Evolutionary conservation across 2,888 invertebrate species (phyloP).

Genomic region (Hydroisotoma schaefferi): DNA sequence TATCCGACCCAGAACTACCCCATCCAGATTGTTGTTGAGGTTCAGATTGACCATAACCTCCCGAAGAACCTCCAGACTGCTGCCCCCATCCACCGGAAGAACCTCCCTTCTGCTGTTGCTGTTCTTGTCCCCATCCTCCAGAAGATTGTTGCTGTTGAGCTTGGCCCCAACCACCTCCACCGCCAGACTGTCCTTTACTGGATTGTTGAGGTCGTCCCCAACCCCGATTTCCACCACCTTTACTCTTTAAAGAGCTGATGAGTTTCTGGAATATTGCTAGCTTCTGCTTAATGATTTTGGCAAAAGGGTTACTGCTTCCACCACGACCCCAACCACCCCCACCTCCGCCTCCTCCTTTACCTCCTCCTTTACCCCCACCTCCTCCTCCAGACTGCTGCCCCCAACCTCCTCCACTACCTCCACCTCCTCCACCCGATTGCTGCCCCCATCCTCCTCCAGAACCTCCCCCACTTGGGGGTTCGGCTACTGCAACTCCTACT

Average conservation of each 20-base stretch:
- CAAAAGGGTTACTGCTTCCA: constrained; percentile 1
- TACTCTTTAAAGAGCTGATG: constrained; percentile 8
- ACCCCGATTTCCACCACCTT: constrained; percentile 8
- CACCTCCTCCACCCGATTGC: constrained; percentile 7
- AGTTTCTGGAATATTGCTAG: constrained; percentile 9
- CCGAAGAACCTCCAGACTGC: background rate
- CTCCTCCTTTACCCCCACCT: constrained; percentile 5
- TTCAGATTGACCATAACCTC: background rate
- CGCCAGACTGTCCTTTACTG: constrained; percentile 3
- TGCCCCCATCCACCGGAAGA: constrained; percentile 11
- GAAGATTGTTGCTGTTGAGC: background rate
- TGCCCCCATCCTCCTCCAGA: constrained; percentile 10
- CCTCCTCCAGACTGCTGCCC: constrained; percentile 13
- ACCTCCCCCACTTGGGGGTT: constrained; percentile 6
- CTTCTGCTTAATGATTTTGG: constrained; percentile 8
- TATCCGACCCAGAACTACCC: background rate
- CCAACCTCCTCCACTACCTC: constrained; percentile 18
- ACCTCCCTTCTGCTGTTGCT: background rate
- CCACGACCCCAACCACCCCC: constrained; percentile 3
- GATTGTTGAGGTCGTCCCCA: constrained; percentile 18
- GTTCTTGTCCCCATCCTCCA: constrained; percentile 24
- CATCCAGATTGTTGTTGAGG: background rate
- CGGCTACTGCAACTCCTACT: constrained; percentile 9
- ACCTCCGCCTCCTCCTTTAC: constrained; percentile 5
- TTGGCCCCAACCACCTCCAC: constrained; percentile 12